Evolutionary conservation across 1,140 invertebrate genomes (phyloP).

Genomic region (Archivesica marissinica): DNA sequence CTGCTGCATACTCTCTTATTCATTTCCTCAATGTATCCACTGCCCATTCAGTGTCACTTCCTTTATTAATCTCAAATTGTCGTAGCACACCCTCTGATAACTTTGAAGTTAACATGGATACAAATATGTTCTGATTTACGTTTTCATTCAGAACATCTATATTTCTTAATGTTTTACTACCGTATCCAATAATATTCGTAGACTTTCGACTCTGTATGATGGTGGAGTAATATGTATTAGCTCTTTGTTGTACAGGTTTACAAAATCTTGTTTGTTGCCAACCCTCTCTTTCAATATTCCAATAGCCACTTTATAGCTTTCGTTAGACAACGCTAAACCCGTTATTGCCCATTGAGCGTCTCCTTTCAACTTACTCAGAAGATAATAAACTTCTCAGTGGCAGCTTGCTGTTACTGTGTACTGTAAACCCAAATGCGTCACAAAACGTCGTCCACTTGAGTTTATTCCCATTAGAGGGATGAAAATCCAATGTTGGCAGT

Average conservation of each 20-base stretch:
- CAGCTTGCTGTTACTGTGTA: too few relatives aligned
- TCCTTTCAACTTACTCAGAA: background rate
- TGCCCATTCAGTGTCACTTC: background rate
- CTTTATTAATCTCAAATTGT: background rate
- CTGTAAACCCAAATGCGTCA: too few relatives aligned
- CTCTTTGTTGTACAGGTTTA: conserved; percentile 15
- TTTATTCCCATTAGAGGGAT: too few relatives aligned
- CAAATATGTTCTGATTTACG: background rate
- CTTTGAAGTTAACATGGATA: background rate
- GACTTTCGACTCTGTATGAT: background rate
- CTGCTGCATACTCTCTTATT: background rate
- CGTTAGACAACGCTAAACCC: background rate
- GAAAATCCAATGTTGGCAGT: too few relatives aligned
- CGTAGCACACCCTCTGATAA: background rate
- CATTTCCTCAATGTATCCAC: conserved; percentile 4
- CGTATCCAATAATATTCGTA: background rate
- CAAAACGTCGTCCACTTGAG: too few relatives aligned
- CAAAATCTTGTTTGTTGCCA: background rate
- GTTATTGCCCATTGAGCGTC: background rate
- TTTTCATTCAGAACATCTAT: background rate
- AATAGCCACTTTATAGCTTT: conserved; percentile 3
- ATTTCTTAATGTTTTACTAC: background rate
- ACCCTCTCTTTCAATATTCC: background rate
- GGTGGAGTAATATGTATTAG: background rate
- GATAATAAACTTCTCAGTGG: background rate